These are phyloP conservation scores for Amphimallon solstitiale DNA, from an alignment of 2,888 invertebrate species.

Conservation along the genomic window DNA sequence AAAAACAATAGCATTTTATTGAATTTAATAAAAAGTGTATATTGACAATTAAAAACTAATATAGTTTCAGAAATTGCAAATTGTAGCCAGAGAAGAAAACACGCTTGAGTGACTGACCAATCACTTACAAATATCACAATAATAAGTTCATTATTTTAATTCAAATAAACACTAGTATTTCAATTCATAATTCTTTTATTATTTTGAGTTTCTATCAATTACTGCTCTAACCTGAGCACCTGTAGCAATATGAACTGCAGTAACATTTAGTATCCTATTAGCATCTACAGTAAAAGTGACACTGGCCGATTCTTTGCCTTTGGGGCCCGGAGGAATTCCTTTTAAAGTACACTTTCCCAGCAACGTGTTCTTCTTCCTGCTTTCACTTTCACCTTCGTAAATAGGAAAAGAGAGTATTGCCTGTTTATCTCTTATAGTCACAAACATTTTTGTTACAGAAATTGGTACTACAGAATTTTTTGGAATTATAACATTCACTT, in stretches of 20 bases:
- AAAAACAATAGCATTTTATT: too few species aligned
- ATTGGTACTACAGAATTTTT: slow-evolving; percentile 3
- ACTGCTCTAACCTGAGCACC: background rate
- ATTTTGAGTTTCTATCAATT: background rate
- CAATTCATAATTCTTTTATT: background rate
- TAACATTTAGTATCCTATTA: slow-evolving; percentile 16
- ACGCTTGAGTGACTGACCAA: too few species aligned
- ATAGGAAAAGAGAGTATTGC: background rate
- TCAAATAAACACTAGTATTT: too few species aligned
- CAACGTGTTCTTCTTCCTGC: slow-evolving; percentile 11
- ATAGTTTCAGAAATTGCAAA: too few species aligned
- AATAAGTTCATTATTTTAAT: too few species aligned
- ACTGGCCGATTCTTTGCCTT: slow-evolving; percentile 1
- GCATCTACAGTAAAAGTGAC: slow-evolving; percentile 25
- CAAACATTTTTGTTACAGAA: background rate
- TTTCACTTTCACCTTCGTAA: slow-evolving; percentile 20
- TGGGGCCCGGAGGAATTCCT: background rate
- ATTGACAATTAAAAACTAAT: too few species aligned
- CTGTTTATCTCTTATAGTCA: slow-evolving; percentile 44
- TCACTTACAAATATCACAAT: too few species aligned
- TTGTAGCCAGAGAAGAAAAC: too few species aligned
- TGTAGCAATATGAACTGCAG: slow-evolving; percentile 7
- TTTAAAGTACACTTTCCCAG: slow-evolving; percentile 15
- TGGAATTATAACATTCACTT: too few species aligned
- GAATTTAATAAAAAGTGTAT: too few species aligned